Percentiles rank a stretch among this genome's conserved stretches.
Evolutionary conservation across 1,140 invertebrate genomes (phyloP).

Genomic region (Vanessa tameamea): DNA sequence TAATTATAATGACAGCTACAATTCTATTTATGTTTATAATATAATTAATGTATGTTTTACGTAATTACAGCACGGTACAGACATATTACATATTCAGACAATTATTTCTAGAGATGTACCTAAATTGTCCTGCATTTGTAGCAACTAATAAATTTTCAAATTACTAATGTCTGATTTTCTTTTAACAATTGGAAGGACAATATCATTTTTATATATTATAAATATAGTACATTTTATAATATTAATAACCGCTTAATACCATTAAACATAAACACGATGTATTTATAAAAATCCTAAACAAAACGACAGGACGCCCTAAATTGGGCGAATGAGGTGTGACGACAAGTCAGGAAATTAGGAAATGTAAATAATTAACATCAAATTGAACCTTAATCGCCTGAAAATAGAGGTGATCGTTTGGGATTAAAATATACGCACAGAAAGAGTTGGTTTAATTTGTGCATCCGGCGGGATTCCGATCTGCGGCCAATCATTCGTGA

Average conservation of each 20-base stretch:
- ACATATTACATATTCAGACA: too few relatives aligned
- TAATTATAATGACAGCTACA: too few relatives aligned
- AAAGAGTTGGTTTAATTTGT: slow-evolving; percentile 51
- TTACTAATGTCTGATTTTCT: too few relatives aligned
- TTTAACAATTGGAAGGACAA: too few relatives aligned
- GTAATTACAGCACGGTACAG: too few relatives aligned
- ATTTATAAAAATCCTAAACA: slow-evolving; percentile 45
- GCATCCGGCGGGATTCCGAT: slow-evolving; percentile 44
- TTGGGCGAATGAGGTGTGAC: slow-evolving; percentile 64
- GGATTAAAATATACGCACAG: slow-evolving; percentile 24
- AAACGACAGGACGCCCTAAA: slow-evolving; percentile 59
- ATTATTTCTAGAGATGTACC: too few relatives aligned
- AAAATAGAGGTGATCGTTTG: slow-evolving; percentile 34
- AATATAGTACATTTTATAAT: too few relatives aligned
- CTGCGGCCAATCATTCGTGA: slow-evolving; percentile 44
- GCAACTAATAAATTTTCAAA: too few relatives aligned
- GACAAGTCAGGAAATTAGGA: slow-evolving; percentile 54
- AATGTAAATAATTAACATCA: slow-evolving; percentile 36
- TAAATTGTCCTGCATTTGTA: too few relatives aligned
- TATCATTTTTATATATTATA: too few relatives aligned
- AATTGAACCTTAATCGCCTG: slow-evolving; percentile 37
- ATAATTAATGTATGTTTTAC: too few relatives aligned
- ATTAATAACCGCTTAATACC: not conserved
- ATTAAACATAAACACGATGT: slow-evolving; percentile 1
- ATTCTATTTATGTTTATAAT: too few relatives aligned